Percentiles rank a stretch among this genome's conserved stretches.
phyloP scores from a whole-genome alignment of 2,113 vertebrate species.

The Myotis brandtii region DNA sequence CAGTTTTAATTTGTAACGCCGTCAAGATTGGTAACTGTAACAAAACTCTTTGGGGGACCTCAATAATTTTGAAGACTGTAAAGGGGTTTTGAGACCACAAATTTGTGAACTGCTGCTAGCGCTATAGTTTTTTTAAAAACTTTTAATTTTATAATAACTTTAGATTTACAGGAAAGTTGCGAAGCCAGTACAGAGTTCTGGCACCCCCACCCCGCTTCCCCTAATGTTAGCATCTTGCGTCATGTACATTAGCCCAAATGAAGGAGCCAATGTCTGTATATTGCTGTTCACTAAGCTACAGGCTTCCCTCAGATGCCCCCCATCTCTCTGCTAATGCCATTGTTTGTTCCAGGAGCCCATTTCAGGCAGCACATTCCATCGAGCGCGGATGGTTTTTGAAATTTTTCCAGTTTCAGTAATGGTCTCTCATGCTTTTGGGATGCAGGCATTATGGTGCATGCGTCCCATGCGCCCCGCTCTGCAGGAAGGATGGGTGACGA shows the following conservation, averaged over 20 bases:
- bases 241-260: not conserved
- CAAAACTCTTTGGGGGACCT: not conserved
- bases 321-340: not conserved
- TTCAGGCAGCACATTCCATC: not conserved
- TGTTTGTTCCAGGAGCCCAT: not conserved
- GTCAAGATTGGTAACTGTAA: slow-evolving; percentile 15
- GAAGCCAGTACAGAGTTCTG: not conserved
- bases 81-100: not conserved
- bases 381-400: not conserved
- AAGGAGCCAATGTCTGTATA: not conserved
- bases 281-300: not conserved
- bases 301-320: not conserved
- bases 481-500: not conserved
- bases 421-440: not conserved
- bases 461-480: not conserved
- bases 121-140: not conserved
- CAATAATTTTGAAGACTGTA: not conserved
- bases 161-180: slow-evolving; percentile 5
- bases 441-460: not conserved
- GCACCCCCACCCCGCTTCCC: not conserved
- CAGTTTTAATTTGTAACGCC: slow-evolving; percentile 13
- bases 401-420: not conserved
- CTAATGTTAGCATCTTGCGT: not conserved
- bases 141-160: slow-evolving; percentile 1
- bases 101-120: slow-evolving; percentile 3